Percentiles rank a stretch among this genome's conserved stretches.
phyloP scores from a whole-genome alignment of 2,113 vertebrate genomes.

The Willisornis vidua region DNA sequence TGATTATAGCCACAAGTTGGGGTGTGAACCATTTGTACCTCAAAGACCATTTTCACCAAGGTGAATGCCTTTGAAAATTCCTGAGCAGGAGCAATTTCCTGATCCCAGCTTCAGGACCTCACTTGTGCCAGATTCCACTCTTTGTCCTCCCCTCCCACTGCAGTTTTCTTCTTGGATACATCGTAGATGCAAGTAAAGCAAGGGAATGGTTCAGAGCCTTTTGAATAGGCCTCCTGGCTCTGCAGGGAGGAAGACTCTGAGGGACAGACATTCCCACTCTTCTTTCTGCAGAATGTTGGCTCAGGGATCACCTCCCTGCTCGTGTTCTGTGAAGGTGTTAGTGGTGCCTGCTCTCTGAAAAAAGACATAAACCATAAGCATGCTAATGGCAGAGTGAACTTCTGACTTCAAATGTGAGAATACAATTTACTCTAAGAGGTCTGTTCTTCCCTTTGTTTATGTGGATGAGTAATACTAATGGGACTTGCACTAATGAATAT shows the following conservation, averaged over 20 bases:
- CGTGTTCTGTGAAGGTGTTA: neutral
- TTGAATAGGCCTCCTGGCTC: neutral
- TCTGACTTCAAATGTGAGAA: neutral
- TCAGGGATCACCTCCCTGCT: neutral
- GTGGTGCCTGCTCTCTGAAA: neutral
- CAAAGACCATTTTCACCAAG: conserved; percentile 39
- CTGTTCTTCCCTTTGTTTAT: neutral
- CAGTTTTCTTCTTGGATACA: neutral
- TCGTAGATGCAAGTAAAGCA: rapidly evolving
- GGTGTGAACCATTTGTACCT: neutral
- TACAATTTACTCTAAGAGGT: neutral
- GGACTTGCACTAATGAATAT: neutral
- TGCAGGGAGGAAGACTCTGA: neutral
- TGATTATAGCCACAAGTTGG: conserved; percentile 48
- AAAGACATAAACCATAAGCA: neutral
- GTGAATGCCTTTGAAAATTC: conserved; percentile 43
- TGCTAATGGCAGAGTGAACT: neutral
- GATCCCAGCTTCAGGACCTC: neutral
- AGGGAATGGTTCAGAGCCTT: neutral
- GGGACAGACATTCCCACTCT: neutral
- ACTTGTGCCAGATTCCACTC: neutral
- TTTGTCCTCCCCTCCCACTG: neutral
- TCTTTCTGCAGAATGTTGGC: neutral
- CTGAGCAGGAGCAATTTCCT: neutral
- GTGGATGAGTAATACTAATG: neutral